Conservation (phyloP, 2,113 vertebrate species). For the Actenoides hombroni region DNA sequence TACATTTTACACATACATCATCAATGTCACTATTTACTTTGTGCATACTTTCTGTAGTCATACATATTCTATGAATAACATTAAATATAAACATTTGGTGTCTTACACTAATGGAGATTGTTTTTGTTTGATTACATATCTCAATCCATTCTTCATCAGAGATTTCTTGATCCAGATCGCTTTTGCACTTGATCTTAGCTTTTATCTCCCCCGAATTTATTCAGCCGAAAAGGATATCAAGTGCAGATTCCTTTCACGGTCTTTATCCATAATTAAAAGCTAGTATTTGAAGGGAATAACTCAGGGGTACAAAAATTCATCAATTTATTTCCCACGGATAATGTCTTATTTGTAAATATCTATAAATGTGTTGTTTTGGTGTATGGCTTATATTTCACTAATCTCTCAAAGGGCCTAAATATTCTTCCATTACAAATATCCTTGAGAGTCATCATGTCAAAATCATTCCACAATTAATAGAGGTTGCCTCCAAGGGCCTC, state of each 20-base stretch:
- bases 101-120: slow-evolving; percentile 59
- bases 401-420: slow-evolving; percentile 47
- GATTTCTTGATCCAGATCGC: slow-evolving; percentile 46
- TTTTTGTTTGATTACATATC: slow-evolving; percentile 56
- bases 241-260: slow-evolving; percentile 20
- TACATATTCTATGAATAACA: slow-evolving; percentile 63
- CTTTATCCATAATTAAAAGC: slow-evolving; percentile 67
- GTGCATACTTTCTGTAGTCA: not conserved
- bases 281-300: slow-evolving; percentile 27
- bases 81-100: slow-evolving; percentile 57
- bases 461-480: slow-evolving; percentile 67
- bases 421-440: slow-evolving; percentile 62
- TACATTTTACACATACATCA: slow-evolving; percentile 12
- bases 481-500: slow-evolving; percentile 46
- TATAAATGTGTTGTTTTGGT: slow-evolving; percentile 44
- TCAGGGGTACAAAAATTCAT: slow-evolving; percentile 49
- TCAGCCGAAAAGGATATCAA: slow-evolving; percentile 43
- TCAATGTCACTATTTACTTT: slow-evolving; percentile 46
- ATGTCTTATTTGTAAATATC: slow-evolving; percentile 64
- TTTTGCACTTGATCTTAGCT: slow-evolving; percentile 50
- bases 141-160: slow-evolving; percentile 62
- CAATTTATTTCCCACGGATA: slow-evolving; percentile 57
- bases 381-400: not conserved
- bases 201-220: slow-evolving; percentile 57
- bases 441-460: slow-evolving; percentile 58